These are phyloP conservation scores for Trialeurodes vaporariorum DNA, from an alignment of 1,140 invertebrate species.

Conservation along the genomic window DNA sequence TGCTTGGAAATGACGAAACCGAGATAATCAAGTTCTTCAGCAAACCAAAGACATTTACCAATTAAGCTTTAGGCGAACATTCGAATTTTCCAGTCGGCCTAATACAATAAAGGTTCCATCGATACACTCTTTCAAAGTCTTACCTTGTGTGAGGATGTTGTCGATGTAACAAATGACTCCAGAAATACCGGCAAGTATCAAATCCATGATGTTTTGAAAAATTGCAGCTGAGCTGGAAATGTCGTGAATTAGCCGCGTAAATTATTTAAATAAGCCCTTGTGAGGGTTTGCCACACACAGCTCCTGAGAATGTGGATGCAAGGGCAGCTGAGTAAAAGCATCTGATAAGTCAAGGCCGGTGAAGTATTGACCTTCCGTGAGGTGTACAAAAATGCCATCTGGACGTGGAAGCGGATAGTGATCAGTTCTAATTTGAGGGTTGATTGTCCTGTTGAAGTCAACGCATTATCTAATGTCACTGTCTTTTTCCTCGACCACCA, in stretches of 20 bases:
- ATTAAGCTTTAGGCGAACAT: neutral
- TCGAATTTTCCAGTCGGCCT: neutral
- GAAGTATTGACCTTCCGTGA: conserved; percentile 28
- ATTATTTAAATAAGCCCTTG: neutral
- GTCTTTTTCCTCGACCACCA: conserved; percentile 37
- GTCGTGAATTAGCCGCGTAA: neutral
- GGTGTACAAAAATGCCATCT: conserved; percentile 28
- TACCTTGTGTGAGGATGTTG: neutral
- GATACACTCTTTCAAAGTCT: neutral
- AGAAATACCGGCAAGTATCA: neutral
- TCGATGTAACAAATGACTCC: neutral
- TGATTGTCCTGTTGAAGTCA: conserved; percentile 36
- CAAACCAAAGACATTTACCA: neutral
- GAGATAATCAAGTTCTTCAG: neutral
- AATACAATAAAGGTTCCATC: neutral
- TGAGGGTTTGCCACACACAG: neutral
- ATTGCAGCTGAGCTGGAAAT: neutral
- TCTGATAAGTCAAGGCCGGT: conserved; percentile 30
- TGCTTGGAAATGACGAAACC: neutral
- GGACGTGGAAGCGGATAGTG: conserved; percentile 29
- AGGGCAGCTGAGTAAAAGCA: conserved; percentile 32
- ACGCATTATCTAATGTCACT: conserved; percentile 33
- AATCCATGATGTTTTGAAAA: neutral
- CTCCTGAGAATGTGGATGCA: neutral
- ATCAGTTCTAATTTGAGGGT: conserved; percentile 27